A percentile compares a stretch with the other conserved stretches of the same genome.
These are phyloP conservation scores for Patiria miniata DNA, from an alignment of 35 echinoderm and acorn worm species.

Conservation along the genomic window DNA sequence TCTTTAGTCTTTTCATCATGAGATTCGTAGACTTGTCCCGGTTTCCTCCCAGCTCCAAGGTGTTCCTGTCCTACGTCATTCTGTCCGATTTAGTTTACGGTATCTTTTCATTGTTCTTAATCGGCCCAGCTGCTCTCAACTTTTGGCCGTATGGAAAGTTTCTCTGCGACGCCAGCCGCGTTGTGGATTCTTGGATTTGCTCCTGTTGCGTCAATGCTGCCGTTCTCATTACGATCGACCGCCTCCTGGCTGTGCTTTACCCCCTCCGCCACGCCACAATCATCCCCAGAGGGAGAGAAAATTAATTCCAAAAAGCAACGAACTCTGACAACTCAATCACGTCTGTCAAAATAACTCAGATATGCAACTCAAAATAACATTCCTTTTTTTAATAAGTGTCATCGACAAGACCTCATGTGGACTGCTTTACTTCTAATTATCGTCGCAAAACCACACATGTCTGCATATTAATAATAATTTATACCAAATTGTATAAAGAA, in stretches of 20 bases:
- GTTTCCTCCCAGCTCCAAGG: conserved; percentile 14
- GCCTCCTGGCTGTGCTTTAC: neutral
- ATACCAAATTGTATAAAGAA: too few species aligned
- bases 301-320: too few species aligned
- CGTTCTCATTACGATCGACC: neutral
- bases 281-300: neutral
- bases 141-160: neutral
- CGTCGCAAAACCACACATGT: too few species aligned
- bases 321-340: too few species aligned
- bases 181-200: neutral
- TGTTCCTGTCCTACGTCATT: conserved; percentile 3
- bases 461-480: too few species aligned
- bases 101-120: neutral
- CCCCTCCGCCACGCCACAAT: neutral
- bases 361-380: too few species aligned
- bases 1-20: neutral
- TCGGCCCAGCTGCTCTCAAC: neutral
- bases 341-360: too few species aligned
- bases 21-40: neutral
- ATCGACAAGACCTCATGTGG: too few species aligned
- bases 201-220: neutral
- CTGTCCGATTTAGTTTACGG: neutral
- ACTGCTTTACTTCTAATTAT: too few species aligned
- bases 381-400: too few species aligned
- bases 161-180: neutral